phyloP scores from a whole-genome alignment of 2,888 invertebrate species.

The Chromoteleia sp. region DNA sequence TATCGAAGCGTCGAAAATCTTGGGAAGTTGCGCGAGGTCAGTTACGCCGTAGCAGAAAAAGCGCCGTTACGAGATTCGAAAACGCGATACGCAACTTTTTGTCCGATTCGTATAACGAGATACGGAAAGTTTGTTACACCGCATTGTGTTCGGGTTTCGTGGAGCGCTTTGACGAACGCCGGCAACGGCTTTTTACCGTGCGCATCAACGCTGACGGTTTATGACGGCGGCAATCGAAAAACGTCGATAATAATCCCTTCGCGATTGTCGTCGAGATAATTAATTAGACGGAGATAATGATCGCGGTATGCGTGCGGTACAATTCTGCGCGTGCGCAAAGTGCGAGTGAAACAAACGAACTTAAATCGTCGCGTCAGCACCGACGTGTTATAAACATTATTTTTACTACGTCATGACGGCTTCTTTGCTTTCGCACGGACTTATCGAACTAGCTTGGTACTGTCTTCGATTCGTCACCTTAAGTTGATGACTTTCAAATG shows the following conservation, averaged over 20 bases:
- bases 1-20: slow-evolving; percentile 1
- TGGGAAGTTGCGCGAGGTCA: slow-evolving; percentile 38
- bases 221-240: slow-evolving; percentile 21
- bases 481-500: no score
- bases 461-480: no score
- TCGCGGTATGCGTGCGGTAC: slow-evolving; percentile 12
- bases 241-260: slow-evolving; percentile 30
- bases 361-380: no score
- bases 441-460: no score
- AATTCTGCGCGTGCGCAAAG: background rate
- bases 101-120: slow-evolving; percentile 36
- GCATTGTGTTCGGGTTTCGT: background rate
- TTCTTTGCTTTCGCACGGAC: no score
- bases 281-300: slow-evolving; percentile 24
- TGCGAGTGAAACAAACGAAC: no score
- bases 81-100: slow-evolving; percentile 11
- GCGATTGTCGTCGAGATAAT: slow-evolving; percentile 27
- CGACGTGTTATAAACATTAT: no score
- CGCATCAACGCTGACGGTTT: slow-evolving; percentile 10
- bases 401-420: no score
- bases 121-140: slow-evolving; percentile 30
- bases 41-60: slow-evolving; percentile 12
- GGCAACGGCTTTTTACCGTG: slow-evolving; percentile 16
- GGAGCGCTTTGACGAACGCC: slow-evolving; percentile 3
- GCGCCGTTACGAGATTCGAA: slow-evolving; percentile 16